Base-by-base conservation (phyloP, 2,888 invertebrate genomes). In the Lepeophtheirus nordmannii region DNA sequence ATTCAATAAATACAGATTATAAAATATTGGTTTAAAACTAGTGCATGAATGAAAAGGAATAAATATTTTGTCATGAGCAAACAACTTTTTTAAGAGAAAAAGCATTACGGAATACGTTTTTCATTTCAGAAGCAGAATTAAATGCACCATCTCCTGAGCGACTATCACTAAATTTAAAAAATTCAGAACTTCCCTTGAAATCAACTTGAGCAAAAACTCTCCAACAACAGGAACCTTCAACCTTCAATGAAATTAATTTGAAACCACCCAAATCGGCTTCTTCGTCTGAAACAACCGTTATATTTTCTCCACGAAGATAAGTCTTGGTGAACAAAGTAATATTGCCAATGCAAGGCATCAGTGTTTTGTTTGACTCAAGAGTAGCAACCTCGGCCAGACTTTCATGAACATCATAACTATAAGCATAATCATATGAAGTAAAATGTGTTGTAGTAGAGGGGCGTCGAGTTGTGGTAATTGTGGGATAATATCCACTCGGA, bases 321-420 rank as follows among this genome's bases (percentile, higher is more conserved):
- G 58, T 65, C 5, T 30, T 20, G 23, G 20, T 39, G 17, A 17
- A 65, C 17, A 65, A 58, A 14, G 22, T 65, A 10, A 65, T 37
- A 20, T 58, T 12, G 12, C 65, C 65, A 58, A 9, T 7, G 12
- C 38, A 37, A 12, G 58, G n/a, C 9, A 11, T 37, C 14, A 17
- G 8, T 14, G 57, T n/a, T 22, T 11, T 10, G 17, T 46, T 56
- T 10, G 7, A 23, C 2, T n/a, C 9, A 9, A 10, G 23, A 23
- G 23, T 1, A 8, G 11, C 8, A 17, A n/a, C 20, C 14, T 1
- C 20, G 14, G 17, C 1, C 10, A 11, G 7, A n/a, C 8, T 37
- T 1, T 14, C 10, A 22, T 22, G 10, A 17, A 12, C 30, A 37
- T 60, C 30, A 30, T 30, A 60, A 10, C 7, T 20, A 22, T 63